Evolutionary conservation across 2,113 vertebrate species (phyloP), one percentile per base, ranked within the genome.

Genomic region (Trachemys scripta): DNA sequence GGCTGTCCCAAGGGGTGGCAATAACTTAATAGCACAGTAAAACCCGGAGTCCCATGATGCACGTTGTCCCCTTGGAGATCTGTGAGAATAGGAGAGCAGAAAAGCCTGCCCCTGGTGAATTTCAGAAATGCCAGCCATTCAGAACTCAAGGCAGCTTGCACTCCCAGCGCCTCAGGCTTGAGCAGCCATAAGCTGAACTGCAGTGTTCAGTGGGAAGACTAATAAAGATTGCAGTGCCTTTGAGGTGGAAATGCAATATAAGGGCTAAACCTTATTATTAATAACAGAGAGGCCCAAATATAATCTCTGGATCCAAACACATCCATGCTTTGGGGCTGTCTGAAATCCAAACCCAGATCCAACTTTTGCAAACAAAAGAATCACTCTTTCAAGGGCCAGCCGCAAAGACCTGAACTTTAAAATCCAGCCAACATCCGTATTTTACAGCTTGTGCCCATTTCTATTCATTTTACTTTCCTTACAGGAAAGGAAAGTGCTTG

Each of bases 1-100:
- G 89, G 92, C 96, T 97, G 93, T 98, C 97, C 97, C 89, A 91
- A 97, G 96, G 92, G 95, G 89, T 96, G 92, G 92, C 97, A 95
- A 97, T 97, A 97, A 96, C 96, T 98, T 97, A 98, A 98, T 94
- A 97, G 95, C 90, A 84, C 5, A 49, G 82, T 90, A 92, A 94
- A 93, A 94, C 82, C 3, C 31, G 69, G 92, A 97, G 72, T 82
- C 80, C 75, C 84, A 78, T 80, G 29, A 87, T 54, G 80, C 89
- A 84, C 56, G 31, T 53, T 92, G 83, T 76, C 92, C 90, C 69
- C 49, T 82, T 94, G 89, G 87, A 90, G 62, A 56, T 69, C 85
- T 90, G 90, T 78, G 90, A 83, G 75, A 90, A 96, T 47, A 95
- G 42, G 47, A 90, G 84, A 94, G 84, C 82, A 93, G 53, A 95